phyloP scores from a whole-genome alignment of 2,888 invertebrate genomes.

The Branchinecta sandiegonensis region DNA sequence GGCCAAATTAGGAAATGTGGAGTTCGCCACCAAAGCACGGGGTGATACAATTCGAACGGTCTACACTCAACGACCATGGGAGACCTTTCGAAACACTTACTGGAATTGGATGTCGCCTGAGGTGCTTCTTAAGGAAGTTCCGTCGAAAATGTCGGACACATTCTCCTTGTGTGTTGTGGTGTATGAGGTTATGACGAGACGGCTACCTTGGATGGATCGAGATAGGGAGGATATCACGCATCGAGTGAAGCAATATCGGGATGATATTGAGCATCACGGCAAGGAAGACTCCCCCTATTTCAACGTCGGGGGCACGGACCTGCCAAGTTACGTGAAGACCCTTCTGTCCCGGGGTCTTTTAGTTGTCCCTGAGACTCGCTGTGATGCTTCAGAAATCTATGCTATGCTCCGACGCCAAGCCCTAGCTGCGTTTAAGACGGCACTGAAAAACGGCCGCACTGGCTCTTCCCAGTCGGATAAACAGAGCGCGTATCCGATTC shows the following conservation, averaged over 20 bases:
- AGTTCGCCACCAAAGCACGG: neutral
- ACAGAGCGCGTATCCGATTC: too few relatives aligned
- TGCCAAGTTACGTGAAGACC: neutral
- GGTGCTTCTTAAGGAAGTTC: neutral
- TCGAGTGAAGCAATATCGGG: neutral
- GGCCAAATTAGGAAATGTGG: slow-evolving; percentile 11
- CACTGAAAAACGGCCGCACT: neutral
- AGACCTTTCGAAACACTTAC: neutral
- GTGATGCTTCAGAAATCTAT: neutral
- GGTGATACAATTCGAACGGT: neutral
- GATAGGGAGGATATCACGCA: neutral
- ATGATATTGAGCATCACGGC: neutral
- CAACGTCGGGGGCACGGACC: neutral
- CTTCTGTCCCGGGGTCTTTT: neutral
- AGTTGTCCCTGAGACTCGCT: neutral
- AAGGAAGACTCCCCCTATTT: neutral
- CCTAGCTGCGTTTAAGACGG: neutral
- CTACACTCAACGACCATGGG: neutral
- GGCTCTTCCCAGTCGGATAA: neutral
- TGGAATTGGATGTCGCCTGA: slow-evolving; percentile 11
- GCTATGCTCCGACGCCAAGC: neutral
- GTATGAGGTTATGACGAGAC: neutral
- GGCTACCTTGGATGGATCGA: slow-evolving; percentile 4
- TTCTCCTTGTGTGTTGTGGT: slow-evolving; percentile 2
- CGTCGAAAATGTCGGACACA: neutral